phyloP scores from a whole-genome alignment of 1,140 invertebrate species.

The Aphelenchoides besseyi region DNA sequence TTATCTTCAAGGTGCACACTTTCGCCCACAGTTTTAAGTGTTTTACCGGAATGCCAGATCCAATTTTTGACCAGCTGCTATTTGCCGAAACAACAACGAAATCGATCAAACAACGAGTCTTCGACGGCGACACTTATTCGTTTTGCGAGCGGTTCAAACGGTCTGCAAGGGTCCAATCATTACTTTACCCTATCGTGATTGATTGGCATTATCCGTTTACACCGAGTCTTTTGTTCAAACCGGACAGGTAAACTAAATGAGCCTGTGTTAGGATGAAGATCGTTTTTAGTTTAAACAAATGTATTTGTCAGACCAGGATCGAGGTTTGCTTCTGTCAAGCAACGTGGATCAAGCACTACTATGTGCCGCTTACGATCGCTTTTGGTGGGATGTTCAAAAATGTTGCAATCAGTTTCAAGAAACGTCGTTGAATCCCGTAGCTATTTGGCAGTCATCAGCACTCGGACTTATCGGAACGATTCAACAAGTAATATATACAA shows the following conservation, averaged over 20 bases:
- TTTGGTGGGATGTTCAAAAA: slow-evolving; percentile 34
- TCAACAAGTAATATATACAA: slow-evolving; percentile 32
- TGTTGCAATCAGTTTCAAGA: slow-evolving; percentile 42
- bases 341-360: slow-evolving; percentile 28
- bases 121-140: slow-evolving; percentile 35
- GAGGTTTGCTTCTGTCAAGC: slow-evolving; percentile 9
- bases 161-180: slow-evolving; percentile 15
- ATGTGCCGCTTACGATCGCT: slow-evolving; percentile 29
- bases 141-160: slow-evolving; percentile 30
- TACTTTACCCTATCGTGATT: slow-evolving; percentile 27
- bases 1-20: no score
- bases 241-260: slow-evolving; percentile 29
- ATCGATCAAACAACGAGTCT: slow-evolving; percentile 33
- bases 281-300: slow-evolving; percentile 33
- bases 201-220: slow-evolving; percentile 25
- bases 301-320: slow-evolving; percentile 18
- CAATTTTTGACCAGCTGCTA: neutral
- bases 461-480: slow-evolving; percentile 32
- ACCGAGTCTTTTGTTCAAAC: slow-evolving; percentile 27
- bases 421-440: slow-evolving; percentile 27
- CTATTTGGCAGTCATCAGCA: slow-evolving; percentile 30
- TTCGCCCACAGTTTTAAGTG: no score
- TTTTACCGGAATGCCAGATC: neutral
- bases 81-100: neutral
- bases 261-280: no score